These are phyloP conservation scores for Sarcophaga subvicina DNA, from an alignment of 2,888 invertebrate species.

Conservation along the genomic window DNA sequence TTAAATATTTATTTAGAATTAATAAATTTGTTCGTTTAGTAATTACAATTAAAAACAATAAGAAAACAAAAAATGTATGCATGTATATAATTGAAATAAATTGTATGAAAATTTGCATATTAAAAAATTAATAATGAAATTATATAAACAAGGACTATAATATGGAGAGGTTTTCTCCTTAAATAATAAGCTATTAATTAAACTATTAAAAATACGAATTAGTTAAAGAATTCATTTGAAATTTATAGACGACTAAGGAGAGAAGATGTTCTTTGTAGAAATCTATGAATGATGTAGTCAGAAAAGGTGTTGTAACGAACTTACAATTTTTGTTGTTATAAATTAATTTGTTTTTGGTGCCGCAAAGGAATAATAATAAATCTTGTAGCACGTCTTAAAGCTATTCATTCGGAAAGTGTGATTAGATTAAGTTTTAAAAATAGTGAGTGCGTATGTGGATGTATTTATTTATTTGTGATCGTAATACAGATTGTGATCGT, in stretches of 20 bases:
- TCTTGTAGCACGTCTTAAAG: slow-evolving; percentile 62
- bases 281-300: background rate
- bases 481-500: background rate
- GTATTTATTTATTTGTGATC: slow-evolving; percentile 14
- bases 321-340: background rate
- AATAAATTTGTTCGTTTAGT: slow-evolving; percentile 69
- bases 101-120: slow-evolving; percentile 71
- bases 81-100: slow-evolving; percentile 71
- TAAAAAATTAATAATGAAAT: slow-evolving; percentile 72
- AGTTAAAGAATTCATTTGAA: slow-evolving; percentile 43
- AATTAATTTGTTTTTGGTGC: slow-evolving; percentile 29
- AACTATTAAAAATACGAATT: slow-evolving; percentile 61
- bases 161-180: slow-evolving; percentile 23
- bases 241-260: slow-evolving; percentile 20
- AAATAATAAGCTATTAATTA: slow-evolving; percentile 62
- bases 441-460: slow-evolving; percentile 40
- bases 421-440: slow-evolving; percentile 43
- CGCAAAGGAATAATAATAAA: slow-evolving; percentile 5
- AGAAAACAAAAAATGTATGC: slow-evolving; percentile 43
- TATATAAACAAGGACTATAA: slow-evolving; percentile 64
- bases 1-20: slow-evolving; percentile 32
- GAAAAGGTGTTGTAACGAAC: no score
- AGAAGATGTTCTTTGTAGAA: background rate
- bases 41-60: slow-evolving; percentile 57
- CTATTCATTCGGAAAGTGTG: slow-evolving; percentile 62